phyloP scores from a whole-genome alignment of 2,113 vertebrate genomes.

The Tichodroma muraria region DNA sequence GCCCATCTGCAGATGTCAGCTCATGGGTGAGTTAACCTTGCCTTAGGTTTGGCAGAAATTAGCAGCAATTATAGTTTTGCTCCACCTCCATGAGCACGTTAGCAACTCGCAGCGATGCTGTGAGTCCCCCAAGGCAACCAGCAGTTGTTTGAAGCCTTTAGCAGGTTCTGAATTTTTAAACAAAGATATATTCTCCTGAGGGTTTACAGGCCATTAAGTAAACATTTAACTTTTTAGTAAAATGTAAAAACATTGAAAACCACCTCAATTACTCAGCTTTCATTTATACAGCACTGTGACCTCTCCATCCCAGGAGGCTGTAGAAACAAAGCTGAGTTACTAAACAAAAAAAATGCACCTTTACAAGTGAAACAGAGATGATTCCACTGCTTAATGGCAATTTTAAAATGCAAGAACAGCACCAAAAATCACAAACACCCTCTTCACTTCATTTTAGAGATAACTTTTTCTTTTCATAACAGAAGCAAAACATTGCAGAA shows the following conservation, averaged over 20 bases:
- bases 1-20: background rate
- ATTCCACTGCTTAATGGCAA: background rate
- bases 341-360: background rate
- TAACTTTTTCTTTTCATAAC: background rate
- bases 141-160: background rate
- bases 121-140: background rate
- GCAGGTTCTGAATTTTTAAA: slow-evolving; percentile 24
- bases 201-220: slow-evolving; percentile 19
- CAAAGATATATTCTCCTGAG: background rate
- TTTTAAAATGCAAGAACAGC: background rate
- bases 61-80: background rate
- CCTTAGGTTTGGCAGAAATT: background rate
- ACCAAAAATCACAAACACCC: background rate
- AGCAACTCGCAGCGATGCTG: background rate
- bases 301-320: slow-evolving; percentile 1
- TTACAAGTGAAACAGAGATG: background rate
- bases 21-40: background rate
- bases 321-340: background rate
- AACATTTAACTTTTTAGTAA: slow-evolving; percentile 8
- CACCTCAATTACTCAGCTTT: slow-evolving; percentile 8
- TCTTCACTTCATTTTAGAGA: background rate
- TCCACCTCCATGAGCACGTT: background rate
- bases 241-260: slow-evolving; percentile 10
- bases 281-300: background rate
- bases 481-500: background rate